Conservation (phyloP, 2,797 vertebrate genomes). For the Carcharodon carcharias region DNA sequence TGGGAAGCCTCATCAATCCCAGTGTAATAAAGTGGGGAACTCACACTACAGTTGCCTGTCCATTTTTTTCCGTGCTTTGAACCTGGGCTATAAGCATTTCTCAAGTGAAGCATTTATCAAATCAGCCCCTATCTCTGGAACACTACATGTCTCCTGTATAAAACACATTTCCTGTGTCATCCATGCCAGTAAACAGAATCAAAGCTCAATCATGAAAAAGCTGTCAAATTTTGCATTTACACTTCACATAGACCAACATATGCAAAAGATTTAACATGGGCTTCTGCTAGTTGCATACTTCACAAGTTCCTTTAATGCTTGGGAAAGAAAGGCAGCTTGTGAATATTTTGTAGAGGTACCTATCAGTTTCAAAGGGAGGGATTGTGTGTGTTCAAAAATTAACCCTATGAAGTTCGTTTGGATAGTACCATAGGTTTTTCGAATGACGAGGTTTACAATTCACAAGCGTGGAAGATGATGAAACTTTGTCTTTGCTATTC, state of each 20-base stretch:
- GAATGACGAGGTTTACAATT: not conserved
- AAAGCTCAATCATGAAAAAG: not conserved
- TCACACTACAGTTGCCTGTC: not conserved
- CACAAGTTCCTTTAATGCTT: not conserved
- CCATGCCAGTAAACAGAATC: not conserved
- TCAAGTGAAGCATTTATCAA: not conserved
- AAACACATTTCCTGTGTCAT: not conserved
- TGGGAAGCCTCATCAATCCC: not conserved
- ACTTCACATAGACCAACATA: not conserved
- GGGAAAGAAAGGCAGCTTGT: not conserved
- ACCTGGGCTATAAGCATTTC: not conserved
- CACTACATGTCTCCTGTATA: not conserved
- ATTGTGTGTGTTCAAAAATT: not conserved
- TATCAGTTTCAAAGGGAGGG: not conserved
- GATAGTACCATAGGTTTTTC: not conserved
- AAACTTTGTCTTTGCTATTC: not conserved
- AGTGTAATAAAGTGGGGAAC: not conserved
- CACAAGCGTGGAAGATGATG: not conserved
- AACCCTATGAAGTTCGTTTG: constrained; percentile 6
- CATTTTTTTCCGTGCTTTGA: not conserved
- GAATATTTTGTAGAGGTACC: not conserved
- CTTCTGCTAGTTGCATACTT: not conserved
- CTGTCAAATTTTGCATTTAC: not conserved
- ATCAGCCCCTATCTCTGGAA: not conserved
- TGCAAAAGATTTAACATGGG: not conserved